A percentile compares a stretch with the other conserved stretches of the same genome.
phyloP scores from a whole-genome alignment of 2,888 invertebrate species.

The Brenthis daphne region DNA sequence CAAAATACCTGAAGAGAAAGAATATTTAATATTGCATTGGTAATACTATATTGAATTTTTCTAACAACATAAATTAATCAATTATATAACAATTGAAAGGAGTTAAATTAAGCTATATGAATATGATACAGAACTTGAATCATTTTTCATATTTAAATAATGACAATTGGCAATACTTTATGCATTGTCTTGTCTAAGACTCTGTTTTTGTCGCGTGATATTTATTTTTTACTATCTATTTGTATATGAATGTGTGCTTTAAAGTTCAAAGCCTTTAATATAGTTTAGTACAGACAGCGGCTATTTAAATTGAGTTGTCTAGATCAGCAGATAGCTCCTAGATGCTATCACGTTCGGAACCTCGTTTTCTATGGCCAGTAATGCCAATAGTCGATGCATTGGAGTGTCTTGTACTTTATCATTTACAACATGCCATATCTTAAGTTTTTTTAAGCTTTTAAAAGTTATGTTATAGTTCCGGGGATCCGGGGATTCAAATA shows the following conservation, averaged over 20 bases:
- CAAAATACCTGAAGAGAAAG: no score
- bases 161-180: constrained; percentile 12
- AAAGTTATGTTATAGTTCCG: background rate
- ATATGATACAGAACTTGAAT: background rate
- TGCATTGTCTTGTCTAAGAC: constrained; percentile 11
- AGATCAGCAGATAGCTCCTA: constrained; percentile 64
- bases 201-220: constrained; percentile 1
- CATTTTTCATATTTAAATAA: constrained; percentile 24
- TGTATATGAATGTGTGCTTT: background rate
- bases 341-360: constrained; percentile 33
- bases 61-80: no score
- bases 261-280: constrained; percentile 49
- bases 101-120: no score
- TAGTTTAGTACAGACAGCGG: constrained; percentile 46
- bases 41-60: no score
- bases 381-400: constrained; percentile 32
- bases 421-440: constrained; percentile 14
- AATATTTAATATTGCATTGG: no score
- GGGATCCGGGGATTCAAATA: no score
- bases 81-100: no score
- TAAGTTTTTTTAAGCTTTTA: constrained; percentile 1
- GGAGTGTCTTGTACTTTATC: constrained; percentile 24
- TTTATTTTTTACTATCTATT: constrained; percentile 1
- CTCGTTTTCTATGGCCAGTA: constrained; percentile 37
- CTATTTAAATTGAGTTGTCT: constrained; percentile 75